Conservation (phyloP, 2,797 vertebrate genomes). For the Eulemur albifrons region DNA sequence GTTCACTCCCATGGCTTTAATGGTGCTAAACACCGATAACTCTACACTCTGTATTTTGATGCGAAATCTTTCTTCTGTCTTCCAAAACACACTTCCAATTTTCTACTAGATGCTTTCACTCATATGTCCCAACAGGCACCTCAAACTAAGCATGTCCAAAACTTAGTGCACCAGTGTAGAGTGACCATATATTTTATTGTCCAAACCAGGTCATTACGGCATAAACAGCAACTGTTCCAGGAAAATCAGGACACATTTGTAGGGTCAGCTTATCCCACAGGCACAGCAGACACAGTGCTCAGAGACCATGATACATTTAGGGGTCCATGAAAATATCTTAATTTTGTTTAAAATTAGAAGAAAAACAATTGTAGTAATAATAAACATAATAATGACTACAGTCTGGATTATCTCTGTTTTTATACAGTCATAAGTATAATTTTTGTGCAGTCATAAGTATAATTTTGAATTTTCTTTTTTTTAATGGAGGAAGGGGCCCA, state of each 20-base stretch:
- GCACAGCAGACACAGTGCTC: background rate
- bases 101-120: background rate
- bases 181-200: background rate
- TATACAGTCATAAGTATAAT: background rate
- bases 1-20: background rate
- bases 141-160: background rate
- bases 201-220: background rate
- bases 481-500: background rate
- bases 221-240: background rate
- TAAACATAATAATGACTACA: background rate
- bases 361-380: background rate
- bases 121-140: background rate
- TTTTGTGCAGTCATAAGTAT: background rate
- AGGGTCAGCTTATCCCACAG: background rate
- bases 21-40: background rate
- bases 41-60: background rate
- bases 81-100: background rate
- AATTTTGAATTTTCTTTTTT: background rate
- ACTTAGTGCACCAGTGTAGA: background rate
- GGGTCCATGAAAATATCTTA: background rate
- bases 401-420: background rate
- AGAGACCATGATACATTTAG: background rate
- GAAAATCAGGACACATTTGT: background rate
- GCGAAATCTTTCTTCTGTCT: background rate
- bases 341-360: background rate